phyloP scores from a whole-genome alignment of 2,888 invertebrate species.

The Limnephilus rhombicus region DNA sequence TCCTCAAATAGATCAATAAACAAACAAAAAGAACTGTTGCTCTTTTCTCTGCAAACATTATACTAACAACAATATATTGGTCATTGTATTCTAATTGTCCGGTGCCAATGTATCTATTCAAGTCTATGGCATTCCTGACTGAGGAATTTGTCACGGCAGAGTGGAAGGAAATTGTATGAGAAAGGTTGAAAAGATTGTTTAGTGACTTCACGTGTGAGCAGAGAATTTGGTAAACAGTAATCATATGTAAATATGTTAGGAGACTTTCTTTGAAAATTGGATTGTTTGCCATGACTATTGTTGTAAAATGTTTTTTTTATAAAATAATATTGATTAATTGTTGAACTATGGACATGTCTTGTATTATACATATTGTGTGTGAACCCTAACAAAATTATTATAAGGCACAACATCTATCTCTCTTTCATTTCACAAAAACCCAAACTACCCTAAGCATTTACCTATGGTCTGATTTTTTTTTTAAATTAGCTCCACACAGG shows the following conservation, averaged over 20 bases:
- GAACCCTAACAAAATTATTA: neutral
- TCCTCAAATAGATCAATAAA: neutral
- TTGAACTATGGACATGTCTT: neutral
- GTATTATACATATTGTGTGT: neutral
- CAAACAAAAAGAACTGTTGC: neutral
- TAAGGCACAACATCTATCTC: neutral
- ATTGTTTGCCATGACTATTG: neutral
- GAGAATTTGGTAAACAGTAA: neutral
- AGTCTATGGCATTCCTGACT: too few species aligned
- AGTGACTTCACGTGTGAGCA: neutral
- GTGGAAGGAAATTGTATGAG: too few species aligned
- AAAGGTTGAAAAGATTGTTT: neutral
- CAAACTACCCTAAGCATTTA: neutral
- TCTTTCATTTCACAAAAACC: neutral
- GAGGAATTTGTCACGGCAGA: too few species aligned
- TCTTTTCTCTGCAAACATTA: neutral
- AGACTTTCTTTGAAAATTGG: neutral
- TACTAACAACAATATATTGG: too few species aligned
- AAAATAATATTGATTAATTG: neutral
- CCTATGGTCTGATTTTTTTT: too few species aligned
- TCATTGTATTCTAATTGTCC: too few species aligned
- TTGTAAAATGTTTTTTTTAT: neutral
- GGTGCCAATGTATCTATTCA: too few species aligned
- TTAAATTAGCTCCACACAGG: too few species aligned
- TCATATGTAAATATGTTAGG: neutral